phyloP scores from a whole-genome alignment of 2,797 vertebrate species.

The Crocodylus rhombifer region DNA sequence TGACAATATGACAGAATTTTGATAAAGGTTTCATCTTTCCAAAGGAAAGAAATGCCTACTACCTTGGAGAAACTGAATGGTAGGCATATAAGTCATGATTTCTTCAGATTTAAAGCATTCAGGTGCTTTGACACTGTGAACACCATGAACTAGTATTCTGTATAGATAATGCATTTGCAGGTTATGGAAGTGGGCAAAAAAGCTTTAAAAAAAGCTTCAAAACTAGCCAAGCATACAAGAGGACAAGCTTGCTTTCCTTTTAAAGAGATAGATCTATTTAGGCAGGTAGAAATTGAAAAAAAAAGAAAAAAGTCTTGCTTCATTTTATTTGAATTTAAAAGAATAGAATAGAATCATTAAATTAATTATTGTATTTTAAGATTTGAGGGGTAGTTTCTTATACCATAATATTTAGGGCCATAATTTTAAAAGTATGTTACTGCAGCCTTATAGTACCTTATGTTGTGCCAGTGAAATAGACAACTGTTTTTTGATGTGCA shows the following conservation, averaged over 20 bases:
- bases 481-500: too few relatives aligned
- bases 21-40: slow-evolving; percentile 4
- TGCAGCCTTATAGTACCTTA: neutral
- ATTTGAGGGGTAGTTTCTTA: neutral
- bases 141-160: neutral
- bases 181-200: neutral
- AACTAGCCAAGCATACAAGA: neutral
- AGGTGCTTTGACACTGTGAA: neutral
- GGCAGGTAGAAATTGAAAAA: neutral
- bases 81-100: neutral
- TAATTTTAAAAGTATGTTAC: neutral
- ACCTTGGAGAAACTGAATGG: neutral
- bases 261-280: neutral
- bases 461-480: neutral
- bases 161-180: neutral
- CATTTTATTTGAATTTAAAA: neutral
- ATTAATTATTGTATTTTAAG: neutral
- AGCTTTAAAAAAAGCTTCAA: neutral
- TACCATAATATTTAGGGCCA: neutral
- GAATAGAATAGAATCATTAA: neutral
- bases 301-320: neutral
- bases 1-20: slow-evolving; percentile 12
- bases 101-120: neutral
- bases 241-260: neutral
- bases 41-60: neutral